These are phyloP conservation scores for Mastacembelus armatus DNA, from an alignment of 2,797 vertebrate species.

Conservation along the genomic window DNA sequence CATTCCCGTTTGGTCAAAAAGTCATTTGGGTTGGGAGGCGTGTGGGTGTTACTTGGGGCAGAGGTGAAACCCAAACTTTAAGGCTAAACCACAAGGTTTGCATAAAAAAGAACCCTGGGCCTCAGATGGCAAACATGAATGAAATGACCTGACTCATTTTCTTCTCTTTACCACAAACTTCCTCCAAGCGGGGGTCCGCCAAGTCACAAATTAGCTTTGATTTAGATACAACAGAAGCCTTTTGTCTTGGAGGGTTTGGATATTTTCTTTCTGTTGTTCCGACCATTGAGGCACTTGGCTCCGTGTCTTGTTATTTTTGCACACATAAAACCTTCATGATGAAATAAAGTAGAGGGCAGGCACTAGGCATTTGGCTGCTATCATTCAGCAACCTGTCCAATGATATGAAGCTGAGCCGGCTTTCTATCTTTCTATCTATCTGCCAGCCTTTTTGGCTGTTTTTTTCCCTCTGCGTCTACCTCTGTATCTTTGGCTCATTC, in stretches of 20 bases:
- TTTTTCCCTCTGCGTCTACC: neutral
- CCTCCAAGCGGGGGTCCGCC: slow-evolving; percentile 62
- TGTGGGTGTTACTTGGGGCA: slow-evolving; percentile 36
- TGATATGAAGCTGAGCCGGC: slow-evolving; percentile 22
- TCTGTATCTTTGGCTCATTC: neutral
- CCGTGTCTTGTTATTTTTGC: slow-evolving; percentile 76
- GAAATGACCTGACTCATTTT: slow-evolving; percentile 62
- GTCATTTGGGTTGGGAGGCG: slow-evolving; percentile 10
- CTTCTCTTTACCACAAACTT: slow-evolving; percentile 66
- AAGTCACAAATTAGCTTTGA: slow-evolving; percentile 78
- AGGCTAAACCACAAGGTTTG: slow-evolving; percentile 56
- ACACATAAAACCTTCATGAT: slow-evolving; percentile 76
- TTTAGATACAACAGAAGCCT: slow-evolving; percentile 84
- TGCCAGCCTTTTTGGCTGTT: neutral
- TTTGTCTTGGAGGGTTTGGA: slow-evolving; percentile 70
- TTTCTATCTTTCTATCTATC: neutral
- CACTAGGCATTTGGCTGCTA: slow-evolving; percentile 49
- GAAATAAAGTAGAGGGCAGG: slow-evolving; percentile 74
- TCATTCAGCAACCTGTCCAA: slow-evolving; percentile 65
- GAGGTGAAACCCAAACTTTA: slow-evolving; percentile 62
- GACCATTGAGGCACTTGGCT: slow-evolving; percentile 66
- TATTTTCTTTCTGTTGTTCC: slow-evolving; percentile 49
- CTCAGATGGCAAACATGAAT: slow-evolving; percentile 63
- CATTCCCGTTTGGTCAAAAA: slow-evolving; percentile 33
- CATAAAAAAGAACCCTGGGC: slow-evolving; percentile 63